phyloP scores from a whole-genome alignment of 2,888 invertebrate species.

The Limnephilus marmoratus region DNA sequence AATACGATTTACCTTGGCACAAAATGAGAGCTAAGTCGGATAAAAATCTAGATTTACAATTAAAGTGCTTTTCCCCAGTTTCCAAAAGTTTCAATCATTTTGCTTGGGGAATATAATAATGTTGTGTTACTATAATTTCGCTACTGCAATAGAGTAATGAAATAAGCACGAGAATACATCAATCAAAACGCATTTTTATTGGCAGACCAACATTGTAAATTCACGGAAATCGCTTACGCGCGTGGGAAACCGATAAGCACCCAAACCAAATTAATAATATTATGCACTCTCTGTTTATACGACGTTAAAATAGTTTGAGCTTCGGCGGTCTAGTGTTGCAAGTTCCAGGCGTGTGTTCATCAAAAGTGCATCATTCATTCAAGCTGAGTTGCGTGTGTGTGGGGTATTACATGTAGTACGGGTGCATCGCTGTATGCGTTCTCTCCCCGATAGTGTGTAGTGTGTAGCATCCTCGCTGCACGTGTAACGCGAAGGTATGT shows the following conservation, averaged over 20 bases:
- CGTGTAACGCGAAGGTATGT: neutral
- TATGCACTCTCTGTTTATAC: neutral
- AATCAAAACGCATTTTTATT: no score
- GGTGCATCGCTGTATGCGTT: neutral
- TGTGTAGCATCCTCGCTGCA: neutral
- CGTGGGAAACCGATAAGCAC: neutral
- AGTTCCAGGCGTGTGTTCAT: conserved; percentile 7
- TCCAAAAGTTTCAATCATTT: no score
- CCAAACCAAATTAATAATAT: neutral
- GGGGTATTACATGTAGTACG: neutral
- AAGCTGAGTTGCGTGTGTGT: conserved; percentile 17
- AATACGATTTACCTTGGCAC: no score
- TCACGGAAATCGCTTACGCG: neutral
- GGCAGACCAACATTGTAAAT: neutral
- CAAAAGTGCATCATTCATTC: conserved; percentile 43
- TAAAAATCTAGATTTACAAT: no score
- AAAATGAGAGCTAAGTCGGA: no score
- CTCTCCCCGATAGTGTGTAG: neutral
- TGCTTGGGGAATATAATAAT: neutral
- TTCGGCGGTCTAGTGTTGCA: neutral
- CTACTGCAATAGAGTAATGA: neutral
- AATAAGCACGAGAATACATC: neutral
- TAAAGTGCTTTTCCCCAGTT: no score
- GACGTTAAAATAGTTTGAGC: neutral
- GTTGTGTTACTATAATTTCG: neutral